phyloP scores from a whole-genome alignment of 1,140 invertebrate genomes.

The Lerema accius region DNA sequence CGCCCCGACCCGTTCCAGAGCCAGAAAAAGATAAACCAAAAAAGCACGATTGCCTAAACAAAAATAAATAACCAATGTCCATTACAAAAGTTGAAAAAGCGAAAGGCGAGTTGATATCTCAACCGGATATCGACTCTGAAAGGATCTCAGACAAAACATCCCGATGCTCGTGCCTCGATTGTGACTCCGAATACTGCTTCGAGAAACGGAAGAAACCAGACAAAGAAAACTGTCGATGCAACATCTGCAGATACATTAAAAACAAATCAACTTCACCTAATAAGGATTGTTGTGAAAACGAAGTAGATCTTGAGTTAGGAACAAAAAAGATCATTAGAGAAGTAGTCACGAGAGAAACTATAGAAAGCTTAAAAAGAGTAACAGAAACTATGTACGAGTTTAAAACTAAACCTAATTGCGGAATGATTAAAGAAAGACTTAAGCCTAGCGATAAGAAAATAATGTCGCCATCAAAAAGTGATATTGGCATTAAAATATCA shows the following conservation, averaged over 20 bases:
- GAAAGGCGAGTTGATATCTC: constrained; percentile 4
- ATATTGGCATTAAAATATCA: background rate
- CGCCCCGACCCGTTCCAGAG: background rate
- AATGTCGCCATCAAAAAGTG: background rate
- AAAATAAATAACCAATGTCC: constrained; percentile 18
- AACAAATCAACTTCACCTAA: constrained; percentile 27
- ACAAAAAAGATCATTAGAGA: constrained; percentile 25
- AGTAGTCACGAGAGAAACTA: constrained; percentile 21
- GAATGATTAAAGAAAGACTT: constrained; percentile 6
- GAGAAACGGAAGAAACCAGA: constrained; percentile 34
- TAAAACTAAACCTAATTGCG: background rate
- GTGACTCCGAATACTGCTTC: constrained; percentile 47
- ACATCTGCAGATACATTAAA: constrained; percentile 32
- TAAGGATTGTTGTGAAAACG: background rate
- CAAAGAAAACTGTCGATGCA: constrained; percentile 38
- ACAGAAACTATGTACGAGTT: constrained; percentile 25
- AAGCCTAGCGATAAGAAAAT: constrained; percentile 4
- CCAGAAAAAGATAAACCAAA: constrained; percentile 4
- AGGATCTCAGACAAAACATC: constrained; percentile 15
- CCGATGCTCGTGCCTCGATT: constrained; percentile 51
- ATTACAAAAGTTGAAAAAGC: constrained; percentile 2
- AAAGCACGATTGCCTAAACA: constrained; percentile 17
- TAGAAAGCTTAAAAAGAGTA: constrained; percentile 16
- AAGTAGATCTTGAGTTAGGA: constrained; percentile 10
- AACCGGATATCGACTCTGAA: constrained; percentile 1